Base-by-base conservation (phyloP, 2,797 vertebrate species). In the Megaceryle alcyon region DNA sequence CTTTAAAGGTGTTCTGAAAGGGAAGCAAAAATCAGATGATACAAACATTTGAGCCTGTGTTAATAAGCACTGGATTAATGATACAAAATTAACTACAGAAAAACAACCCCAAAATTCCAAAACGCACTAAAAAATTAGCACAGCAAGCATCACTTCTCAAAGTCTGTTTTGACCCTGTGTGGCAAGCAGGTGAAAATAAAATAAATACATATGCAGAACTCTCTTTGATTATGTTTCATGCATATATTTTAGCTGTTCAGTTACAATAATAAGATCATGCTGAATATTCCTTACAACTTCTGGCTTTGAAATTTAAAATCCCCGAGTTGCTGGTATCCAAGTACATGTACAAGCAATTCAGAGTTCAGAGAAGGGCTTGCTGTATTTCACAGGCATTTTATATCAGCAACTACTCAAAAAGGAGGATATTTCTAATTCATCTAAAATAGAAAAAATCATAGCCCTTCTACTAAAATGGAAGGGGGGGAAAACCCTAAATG, bases 1-100 rank as follows among this genome's bases (percentile, higher is more conserved):
- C 91, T 92, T 92, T 94, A 93, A 94, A 93, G 77, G 83, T 95
- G 41, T 66, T 90, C 81, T 65, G 57, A 87, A 93, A 90, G 22
- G 22, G 41, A 65, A 88, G 64, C 15, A 64, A 95, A 92, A 88
- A 73, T 10, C 29, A 85, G 53, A 51, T 10, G 26, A 92, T 37
- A 26, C 19, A 71, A 69, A 76, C 12, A 19, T 61, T 78, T 75
- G 65, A 78, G 54, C 20, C 75, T 54, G 4, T 57, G 28, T 93
- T 89, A 92, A 77, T 94, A 88, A 94, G 31, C 41, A 22, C 2
- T 39, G 61, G 12, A 41, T 85, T 88, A 87, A 88, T 93, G 83
- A 56, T 20, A 9, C 44, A 54, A 39, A 54, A 39, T 37, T 71
- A 93, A 80, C 37, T 37, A 59, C 39, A 61, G 86, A 70, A 82